Evolutionary conservation across 2,797 vertebrate genomes (phyloP).

Genomic region (Chanos chanos): DNA sequence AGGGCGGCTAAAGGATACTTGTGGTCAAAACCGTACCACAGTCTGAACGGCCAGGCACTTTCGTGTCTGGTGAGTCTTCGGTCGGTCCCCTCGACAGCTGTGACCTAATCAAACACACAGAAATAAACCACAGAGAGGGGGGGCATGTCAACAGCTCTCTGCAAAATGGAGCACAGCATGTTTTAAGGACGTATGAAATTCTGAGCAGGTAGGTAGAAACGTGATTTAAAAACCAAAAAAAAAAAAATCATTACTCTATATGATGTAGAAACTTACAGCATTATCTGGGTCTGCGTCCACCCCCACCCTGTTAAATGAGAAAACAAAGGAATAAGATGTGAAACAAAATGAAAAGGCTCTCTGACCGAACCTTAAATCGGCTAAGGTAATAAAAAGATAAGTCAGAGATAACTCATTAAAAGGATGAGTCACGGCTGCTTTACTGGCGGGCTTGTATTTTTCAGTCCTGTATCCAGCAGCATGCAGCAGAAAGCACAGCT

Average conservation of each 20-base stretch:
- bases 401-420: no score
- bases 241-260: no score
- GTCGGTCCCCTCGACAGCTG: slow-evolving; percentile 75
- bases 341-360: no score
- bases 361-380: no score
- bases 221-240: no score
- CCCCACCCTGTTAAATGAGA: slow-evolving; percentile 74
- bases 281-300: slow-evolving; percentile 88
- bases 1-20: slow-evolving; percentile 87
- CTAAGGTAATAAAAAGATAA: no score
- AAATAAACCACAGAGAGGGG: neutral
- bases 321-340: neutral
- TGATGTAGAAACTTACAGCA: slow-evolving; percentile 75
- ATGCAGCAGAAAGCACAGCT: neutral
- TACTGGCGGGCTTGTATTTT: neutral
- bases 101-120: slow-evolving; percentile 53
- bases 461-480: neutral
- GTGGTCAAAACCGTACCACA: slow-evolving; percentile 98
- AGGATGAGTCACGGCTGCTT: no score
- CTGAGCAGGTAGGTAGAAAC: no score
- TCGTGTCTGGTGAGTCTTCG: slow-evolving; percentile 86
- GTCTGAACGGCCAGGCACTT: slow-evolving; percentile 92
- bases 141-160: neutral
- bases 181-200: no score
- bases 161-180: no score